Evolutionary conservation across 1,140 invertebrate genomes (phyloP).

Genomic region (Bacillus rossius): DNA sequence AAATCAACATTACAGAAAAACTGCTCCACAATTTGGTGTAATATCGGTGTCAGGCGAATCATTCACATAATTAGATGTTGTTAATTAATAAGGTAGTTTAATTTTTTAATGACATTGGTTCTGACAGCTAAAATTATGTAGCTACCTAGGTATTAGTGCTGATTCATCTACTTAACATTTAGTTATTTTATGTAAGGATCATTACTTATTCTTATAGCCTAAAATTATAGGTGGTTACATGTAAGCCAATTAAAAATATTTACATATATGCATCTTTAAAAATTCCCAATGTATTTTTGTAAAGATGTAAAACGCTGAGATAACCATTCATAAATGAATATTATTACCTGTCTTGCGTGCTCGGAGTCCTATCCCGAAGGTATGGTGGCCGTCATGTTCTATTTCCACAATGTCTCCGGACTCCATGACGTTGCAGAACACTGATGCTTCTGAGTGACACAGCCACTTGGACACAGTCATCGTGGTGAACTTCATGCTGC

Average conservation of each 20-base stretch:
- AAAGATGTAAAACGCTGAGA: too few relatives aligned
- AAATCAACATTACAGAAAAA: too few relatives aligned
- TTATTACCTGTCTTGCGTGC: constrained; percentile 8
- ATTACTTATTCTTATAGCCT: neutral
- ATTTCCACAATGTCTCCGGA: constrained; percentile 60
- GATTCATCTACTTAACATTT: too few relatives aligned
- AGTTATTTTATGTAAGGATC: neutral
- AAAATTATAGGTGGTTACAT: neutral
- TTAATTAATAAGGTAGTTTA: too few relatives aligned
- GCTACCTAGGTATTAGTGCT: too few relatives aligned
- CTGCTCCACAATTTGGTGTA: too few relatives aligned
- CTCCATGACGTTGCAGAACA: constrained; percentile 59
- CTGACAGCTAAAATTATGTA: too few relatives aligned
- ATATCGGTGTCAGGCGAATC: too few relatives aligned
- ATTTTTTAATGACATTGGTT: too few relatives aligned
- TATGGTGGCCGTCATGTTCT: constrained; percentile 23
- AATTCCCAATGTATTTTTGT: too few relatives aligned
- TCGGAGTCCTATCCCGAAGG: constrained; percentile 16
- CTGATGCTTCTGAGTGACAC: constrained; percentile 54
- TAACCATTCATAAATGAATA: too few relatives aligned
- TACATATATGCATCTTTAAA: neutral
- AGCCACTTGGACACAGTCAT: constrained; percentile 58
- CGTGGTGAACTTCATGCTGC: constrained; percentile 8
- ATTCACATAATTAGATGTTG: too few relatives aligned
- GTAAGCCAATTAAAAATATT: neutral